These are phyloP conservation scores for Polypedilum pembai DNA, from an alignment of 1,140 invertebrate species.

Conservation along the genomic window DNA sequence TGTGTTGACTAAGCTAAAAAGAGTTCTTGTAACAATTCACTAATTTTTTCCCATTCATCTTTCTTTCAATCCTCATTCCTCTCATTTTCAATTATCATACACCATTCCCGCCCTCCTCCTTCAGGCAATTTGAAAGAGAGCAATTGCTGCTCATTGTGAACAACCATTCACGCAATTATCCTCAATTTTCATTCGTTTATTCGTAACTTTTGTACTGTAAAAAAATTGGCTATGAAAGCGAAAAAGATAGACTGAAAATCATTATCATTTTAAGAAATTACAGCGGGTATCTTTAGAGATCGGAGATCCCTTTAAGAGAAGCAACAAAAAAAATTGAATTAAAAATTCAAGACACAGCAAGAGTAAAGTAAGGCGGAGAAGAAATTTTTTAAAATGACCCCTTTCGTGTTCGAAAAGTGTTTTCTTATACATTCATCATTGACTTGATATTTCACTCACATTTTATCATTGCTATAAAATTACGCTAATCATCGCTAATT, in stretches of 20 bases:
- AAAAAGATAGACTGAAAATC: neutral
- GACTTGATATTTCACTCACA: too few relatives aligned
- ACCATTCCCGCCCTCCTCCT: neutral
- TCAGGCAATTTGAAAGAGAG: neutral
- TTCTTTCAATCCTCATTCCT: neutral
- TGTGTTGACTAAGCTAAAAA: neutral
- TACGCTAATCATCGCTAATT: too few relatives aligned
- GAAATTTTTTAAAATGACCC: too few relatives aligned
- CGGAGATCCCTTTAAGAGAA: neutral
- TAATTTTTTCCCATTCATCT: constrained; percentile 18
- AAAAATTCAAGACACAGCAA: neutral
- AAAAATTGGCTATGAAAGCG: neutral
- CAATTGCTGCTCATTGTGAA: constrained; percentile 16
- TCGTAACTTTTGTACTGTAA: constrained; percentile 18
- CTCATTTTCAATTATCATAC: neutral
- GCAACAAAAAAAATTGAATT: constrained; percentile 9
- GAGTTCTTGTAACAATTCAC: neutral
- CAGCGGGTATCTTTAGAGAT: neutral
- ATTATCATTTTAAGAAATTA: constrained; percentile 9
- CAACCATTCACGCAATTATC: constrained; percentile 17
- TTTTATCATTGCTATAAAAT: too few relatives aligned
- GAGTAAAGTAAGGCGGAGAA: too few relatives aligned
- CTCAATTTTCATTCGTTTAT: constrained; percentile 3
- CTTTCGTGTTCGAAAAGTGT: too few relatives aligned
- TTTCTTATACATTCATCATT: too few relatives aligned